Evolutionary conservation across 2,797 vertebrate genomes (phyloP).

Genomic region (Acanthornis magna): DNA sequence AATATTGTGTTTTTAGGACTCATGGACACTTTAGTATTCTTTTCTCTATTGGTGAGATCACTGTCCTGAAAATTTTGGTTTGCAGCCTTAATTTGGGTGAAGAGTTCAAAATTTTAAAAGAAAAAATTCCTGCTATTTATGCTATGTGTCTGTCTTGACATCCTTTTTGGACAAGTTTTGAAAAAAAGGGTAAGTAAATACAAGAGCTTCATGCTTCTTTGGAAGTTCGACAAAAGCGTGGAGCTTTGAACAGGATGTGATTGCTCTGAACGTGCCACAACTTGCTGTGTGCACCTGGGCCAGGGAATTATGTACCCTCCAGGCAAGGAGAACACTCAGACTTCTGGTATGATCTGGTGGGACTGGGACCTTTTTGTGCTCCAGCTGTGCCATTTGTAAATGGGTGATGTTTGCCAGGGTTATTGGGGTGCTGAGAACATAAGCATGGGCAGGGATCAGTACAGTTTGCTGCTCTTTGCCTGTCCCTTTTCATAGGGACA

Average conservation of each 20-base stretch:
- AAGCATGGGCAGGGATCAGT: neutral
- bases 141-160: neutral
- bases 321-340: neutral
- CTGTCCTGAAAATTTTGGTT: neutral
- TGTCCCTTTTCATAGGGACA: neutral
- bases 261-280: neutral
- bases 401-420: neutral
- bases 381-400: neutral
- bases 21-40: neutral
- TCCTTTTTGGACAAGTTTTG: neutral
- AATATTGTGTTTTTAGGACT: neutral
- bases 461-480: neutral
- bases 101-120: neutral
- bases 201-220: neutral
- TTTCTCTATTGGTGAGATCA: neutral
- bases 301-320: rapidly evolving
- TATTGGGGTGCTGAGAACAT: neutral
- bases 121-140: neutral
- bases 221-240: neutral
- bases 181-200: neutral
- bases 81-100: neutral
- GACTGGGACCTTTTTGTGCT: neutral
- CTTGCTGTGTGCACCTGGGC: neutral
- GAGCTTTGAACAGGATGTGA: neutral
- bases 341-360: neutral